phyloP scores from a whole-genome alignment of 2,888 invertebrate species.

The Tipula lateralis region DNA sequence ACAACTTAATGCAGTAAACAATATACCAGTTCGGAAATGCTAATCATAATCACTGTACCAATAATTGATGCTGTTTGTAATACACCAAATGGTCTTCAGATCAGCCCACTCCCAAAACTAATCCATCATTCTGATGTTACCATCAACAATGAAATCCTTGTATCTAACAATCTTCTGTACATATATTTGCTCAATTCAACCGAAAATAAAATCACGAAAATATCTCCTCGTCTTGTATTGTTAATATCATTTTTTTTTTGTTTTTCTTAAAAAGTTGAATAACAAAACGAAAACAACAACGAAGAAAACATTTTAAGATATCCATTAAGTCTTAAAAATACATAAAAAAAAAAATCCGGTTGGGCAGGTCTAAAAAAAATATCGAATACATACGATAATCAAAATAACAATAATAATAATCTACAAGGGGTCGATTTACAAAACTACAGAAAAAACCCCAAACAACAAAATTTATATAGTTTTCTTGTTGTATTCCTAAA shows the following conservation, averaged over 20 bases:
- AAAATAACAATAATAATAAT: conserved; percentile 11
- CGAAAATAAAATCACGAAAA: neutral
- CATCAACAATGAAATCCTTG: neutral
- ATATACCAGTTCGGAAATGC: too few relatives aligned
- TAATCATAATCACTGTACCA: too few relatives aligned
- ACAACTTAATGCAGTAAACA: too few relatives aligned
- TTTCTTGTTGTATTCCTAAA: neutral
- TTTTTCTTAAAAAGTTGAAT: neutral
- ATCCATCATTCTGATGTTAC: neutral
- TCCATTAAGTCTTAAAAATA: neutral
- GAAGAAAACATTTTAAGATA: neutral
- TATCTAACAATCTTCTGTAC: neutral
- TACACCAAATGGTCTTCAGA: neutral
- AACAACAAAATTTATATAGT: neutral
- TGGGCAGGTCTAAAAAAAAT: conserved; percentile 9
- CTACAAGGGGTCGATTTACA: conserved; percentile 21
- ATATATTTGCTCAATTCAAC: neutral
- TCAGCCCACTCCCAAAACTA: neutral
- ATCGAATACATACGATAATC: neutral
- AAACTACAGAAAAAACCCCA: neutral
- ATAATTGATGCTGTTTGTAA: too few relatives aligned
- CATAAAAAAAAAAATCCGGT: conserved; percentile 7
- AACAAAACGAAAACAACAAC: neutral
- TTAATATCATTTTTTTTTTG: neutral
- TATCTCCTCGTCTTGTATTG: neutral